These are phyloP conservation scores for Palythoa caribaeorum DNA, from an alignment of 92 coral and sea anemone genomes.

Conservation along the genomic window DNA sequence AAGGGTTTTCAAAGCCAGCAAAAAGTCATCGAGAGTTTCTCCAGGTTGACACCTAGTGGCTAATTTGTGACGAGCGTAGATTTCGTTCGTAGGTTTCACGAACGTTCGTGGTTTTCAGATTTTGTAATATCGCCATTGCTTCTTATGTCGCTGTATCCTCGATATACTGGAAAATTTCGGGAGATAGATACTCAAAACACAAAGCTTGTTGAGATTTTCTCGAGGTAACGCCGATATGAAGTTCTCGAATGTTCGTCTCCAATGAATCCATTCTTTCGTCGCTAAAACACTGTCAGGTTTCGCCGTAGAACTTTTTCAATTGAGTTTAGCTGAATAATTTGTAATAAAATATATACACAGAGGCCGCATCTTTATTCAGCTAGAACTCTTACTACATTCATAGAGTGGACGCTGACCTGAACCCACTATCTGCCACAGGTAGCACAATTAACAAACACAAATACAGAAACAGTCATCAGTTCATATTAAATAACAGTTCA, in stretches of 20 bases:
- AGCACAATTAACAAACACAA: too few species aligned
- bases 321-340: too few species aligned
- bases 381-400: too few species aligned
- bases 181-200: constrained; percentile 2
- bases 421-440: too few species aligned
- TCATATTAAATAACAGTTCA: too few species aligned
- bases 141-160: constrained; percentile 50
- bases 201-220: neutral
- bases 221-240: neutral
- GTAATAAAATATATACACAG: too few species aligned
- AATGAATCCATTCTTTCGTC: neutral
- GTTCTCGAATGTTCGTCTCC: neutral
- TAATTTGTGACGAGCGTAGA: constrained; percentile 63
- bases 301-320: too few species aligned
- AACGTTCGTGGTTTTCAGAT: too few species aligned
- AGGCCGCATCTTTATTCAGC: too few species aligned
- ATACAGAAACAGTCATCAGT: too few species aligned
- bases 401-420: too few species aligned
- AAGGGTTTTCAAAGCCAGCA: constrained; percentile 53
- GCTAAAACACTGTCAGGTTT: too few species aligned
- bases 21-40: constrained; percentile 54
- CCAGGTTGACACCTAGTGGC: constrained; percentile 59
- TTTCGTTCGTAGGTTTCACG: constrained; percentile 53
- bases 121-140: constrained; percentile 17
- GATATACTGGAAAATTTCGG: constrained; percentile 40